Evolutionary conservation across 2,888 invertebrate species (phyloP).

Genomic region (Leptarthrus brevirostris): DNA sequence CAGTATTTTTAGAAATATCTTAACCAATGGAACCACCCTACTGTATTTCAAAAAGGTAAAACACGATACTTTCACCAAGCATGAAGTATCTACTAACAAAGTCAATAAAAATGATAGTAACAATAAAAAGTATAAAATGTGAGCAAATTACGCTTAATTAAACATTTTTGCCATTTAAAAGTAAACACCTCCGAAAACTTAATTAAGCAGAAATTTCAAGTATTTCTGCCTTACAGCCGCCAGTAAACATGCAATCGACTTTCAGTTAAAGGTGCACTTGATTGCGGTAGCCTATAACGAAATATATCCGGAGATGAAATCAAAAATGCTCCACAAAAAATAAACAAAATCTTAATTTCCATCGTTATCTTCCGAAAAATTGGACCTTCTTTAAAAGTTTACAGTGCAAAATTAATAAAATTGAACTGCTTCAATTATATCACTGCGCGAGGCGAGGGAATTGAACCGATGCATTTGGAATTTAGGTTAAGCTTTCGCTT

Average conservation of each 20-base stretch:
- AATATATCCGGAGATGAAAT: background rate
- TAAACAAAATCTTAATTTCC: background rate
- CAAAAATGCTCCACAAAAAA: background rate
- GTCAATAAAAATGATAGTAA: no score
- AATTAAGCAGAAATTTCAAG: background rate
- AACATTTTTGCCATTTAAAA: background rate
- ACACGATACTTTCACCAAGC: no score
- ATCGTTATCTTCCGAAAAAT: background rate
- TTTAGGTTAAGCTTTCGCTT: slow-evolving; percentile 20
- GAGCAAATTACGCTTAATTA: background rate
- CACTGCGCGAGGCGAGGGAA: no score
- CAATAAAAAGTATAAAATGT: no score
- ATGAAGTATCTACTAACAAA: no score
- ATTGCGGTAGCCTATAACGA: background rate
- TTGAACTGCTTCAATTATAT: background rate
- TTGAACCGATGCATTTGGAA: background rate
- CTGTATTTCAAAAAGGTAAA: no score
- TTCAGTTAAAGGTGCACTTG: background rate
- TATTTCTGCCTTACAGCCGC: no score
- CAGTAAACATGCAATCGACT: background rate
- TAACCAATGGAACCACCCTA: no score
- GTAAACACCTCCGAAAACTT: background rate
- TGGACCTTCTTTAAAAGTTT: no score
- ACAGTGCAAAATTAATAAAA: no score
- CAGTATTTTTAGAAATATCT: no score